These are phyloP conservation scores for Leptura quadrifasciata DNA, from an alignment of 2,888 invertebrate species.

Conservation along the genomic window DNA sequence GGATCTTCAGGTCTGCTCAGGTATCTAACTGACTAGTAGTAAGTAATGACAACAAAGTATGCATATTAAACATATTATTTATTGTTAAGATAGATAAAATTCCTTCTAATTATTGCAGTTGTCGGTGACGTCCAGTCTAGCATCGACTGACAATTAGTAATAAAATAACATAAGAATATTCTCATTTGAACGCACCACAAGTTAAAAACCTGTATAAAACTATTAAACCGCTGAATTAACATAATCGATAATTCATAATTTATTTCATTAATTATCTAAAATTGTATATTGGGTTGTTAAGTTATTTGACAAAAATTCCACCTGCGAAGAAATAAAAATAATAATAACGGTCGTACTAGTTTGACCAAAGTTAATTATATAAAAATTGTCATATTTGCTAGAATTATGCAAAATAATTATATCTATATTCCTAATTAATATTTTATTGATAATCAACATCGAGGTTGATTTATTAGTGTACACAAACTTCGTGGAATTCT, in stretches of 20 bases:
- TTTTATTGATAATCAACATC: not conserved
- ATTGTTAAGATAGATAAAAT: too few relatives aligned
- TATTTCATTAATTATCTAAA: slow-evolving; percentile 20
- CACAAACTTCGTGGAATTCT: not conserved
- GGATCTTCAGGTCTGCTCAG: too few relatives aligned
- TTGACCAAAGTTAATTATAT: slow-evolving; percentile 12
- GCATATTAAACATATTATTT: too few relatives aligned
- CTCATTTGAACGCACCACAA: too few relatives aligned
- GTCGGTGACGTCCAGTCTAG: too few relatives aligned
- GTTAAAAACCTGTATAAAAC: not conserved
- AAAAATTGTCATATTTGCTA: slow-evolving; percentile 11
- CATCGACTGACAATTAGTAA: too few relatives aligned
- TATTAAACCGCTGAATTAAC: not conserved
- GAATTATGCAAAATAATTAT: not conserved
- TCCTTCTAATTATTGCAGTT: too few relatives aligned
- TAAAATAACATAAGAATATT: too few relatives aligned
- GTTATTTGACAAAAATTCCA: slow-evolving; percentile 19
- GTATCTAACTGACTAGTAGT: too few relatives aligned
- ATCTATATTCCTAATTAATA: not conserved
- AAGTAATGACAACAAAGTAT: too few relatives aligned
- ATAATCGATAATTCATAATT: slow-evolving; percentile 17
- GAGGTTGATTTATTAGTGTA: not conserved
- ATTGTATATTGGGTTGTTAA: slow-evolving; percentile 16
- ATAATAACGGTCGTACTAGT: slow-evolving; percentile 18
- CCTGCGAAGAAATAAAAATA: slow-evolving; percentile 11